A percentile compares a stretch with the other conserved stretches of the same genome.
phyloP scores from a whole-genome alignment of 2,113 vertebrate genomes.

The Rhinopomastus cyanomelas region DNA sequence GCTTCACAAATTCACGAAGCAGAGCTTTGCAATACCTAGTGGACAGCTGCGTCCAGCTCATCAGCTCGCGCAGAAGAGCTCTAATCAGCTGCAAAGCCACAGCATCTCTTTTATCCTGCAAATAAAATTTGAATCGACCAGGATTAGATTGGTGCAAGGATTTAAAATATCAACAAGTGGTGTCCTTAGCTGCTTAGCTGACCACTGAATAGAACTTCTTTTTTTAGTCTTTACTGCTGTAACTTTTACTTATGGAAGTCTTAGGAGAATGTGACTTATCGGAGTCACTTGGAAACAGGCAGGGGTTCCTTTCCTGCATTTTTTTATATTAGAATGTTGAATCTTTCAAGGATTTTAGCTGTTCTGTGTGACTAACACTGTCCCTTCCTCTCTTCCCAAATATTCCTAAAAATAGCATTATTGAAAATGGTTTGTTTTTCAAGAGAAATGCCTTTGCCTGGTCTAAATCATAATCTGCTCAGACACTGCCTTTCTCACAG shows the following conservation, averaged over 20 bases:
- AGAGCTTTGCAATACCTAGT: background rate
- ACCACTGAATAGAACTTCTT: background rate
- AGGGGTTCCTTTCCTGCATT: background rate
- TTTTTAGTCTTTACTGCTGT: background rate
- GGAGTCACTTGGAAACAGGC: background rate
- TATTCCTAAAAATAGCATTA: background rate
- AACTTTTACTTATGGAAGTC: background rate
- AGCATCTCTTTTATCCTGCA: background rate
- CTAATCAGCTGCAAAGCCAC: background rate
- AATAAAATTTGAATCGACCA: background rate
- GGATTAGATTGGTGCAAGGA: background rate
- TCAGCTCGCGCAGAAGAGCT: background rate
- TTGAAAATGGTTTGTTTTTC: background rate
- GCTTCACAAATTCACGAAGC: background rate
- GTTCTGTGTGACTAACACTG: background rate
- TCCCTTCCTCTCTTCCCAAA: background rate
- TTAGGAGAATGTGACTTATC: no score
- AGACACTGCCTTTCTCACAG: background rate
- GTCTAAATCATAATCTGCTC: background rate
- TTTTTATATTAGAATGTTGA: background rate
- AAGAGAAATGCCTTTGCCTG: background rate
- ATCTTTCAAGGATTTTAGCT: background rate
- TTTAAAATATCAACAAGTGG: background rate
- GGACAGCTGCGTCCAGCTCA: background rate
- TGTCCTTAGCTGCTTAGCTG: background rate